phyloP scores from a whole-genome alignment of 2,797 vertebrate genomes.

The Gallirallus australis region DNA sequence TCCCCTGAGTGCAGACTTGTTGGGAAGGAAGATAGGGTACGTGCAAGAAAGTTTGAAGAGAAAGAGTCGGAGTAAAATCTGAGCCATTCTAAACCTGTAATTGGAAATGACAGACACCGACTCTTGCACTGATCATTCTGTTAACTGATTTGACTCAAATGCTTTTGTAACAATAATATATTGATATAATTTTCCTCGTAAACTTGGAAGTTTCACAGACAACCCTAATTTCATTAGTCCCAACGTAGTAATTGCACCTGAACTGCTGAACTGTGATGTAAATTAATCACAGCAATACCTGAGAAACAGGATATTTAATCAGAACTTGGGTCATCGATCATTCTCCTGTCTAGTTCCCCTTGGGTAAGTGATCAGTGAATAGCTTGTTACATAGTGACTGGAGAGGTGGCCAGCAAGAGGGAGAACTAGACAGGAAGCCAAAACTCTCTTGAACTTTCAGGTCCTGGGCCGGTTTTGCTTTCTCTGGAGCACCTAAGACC shows the following conservation, averaged over 20 bases:
- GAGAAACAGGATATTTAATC: constrained; percentile 12
- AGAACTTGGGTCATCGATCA: background rate
- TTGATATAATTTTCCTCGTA: constrained; percentile 27
- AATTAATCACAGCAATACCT: constrained; percentile 38
- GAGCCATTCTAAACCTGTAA: background rate
- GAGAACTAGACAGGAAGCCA: background rate
- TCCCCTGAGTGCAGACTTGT: background rate
- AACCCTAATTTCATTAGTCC: background rate
- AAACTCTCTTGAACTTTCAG: background rate
- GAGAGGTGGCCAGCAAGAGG: background rate
- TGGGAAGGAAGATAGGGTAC: background rate
- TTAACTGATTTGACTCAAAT: background rate
- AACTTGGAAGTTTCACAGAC: constrained; percentile 1
- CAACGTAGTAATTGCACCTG: constrained; percentile 19
- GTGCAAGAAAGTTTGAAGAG: background rate
- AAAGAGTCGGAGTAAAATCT: background rate
- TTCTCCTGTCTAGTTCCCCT: constrained; percentile 8
- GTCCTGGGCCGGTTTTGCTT: background rate
- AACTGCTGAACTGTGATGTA: constrained; percentile 24
- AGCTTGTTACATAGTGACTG: background rate
- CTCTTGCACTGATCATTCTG: background rate
- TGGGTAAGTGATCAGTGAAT: background rate
- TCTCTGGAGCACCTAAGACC: background rate
- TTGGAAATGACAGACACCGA: background rate
- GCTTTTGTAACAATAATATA: constrained; percentile 10